Conservation (phyloP, 2,888 invertebrate species). For the Thereva unica region DNA sequence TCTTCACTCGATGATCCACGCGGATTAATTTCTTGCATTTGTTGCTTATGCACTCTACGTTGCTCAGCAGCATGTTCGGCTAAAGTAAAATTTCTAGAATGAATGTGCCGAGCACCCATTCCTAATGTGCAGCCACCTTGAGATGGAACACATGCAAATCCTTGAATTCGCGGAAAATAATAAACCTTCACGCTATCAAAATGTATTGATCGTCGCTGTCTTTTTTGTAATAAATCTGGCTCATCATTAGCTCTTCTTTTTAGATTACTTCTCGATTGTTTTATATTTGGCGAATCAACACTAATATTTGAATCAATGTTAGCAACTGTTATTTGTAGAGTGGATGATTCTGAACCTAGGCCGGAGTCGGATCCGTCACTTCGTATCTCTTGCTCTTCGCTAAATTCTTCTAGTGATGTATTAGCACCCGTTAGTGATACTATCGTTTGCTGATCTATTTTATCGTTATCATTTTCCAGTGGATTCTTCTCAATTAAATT, state of each 20-base stretch:
- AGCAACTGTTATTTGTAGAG: slow-evolving; percentile 43
- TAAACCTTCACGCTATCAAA: slow-evolving; percentile 93
- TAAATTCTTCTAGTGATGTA: slow-evolving; percentile 46
- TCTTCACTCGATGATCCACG: slow-evolving; percentile 72
- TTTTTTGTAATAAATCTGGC: slow-evolving; percentile 55
- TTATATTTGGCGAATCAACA: slow-evolving; percentile 25
- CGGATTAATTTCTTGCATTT: slow-evolving; percentile 63
- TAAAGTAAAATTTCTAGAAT: slow-evolving; percentile 78
- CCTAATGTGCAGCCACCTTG: slow-evolving; percentile 91
- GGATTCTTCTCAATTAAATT: slow-evolving; percentile 9
- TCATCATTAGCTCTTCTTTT: slow-evolving; percentile 62
- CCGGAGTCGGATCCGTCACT: slow-evolving; percentile 87
- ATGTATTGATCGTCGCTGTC: slow-evolving; percentile 78
- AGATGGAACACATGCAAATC: slow-evolving; percentile 89
- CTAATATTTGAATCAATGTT: slow-evolving; percentile 43
- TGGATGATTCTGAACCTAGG: slow-evolving; percentile 71
- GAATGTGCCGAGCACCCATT: slow-evolving; percentile 76
- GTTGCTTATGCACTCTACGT: slow-evolving; percentile 80
- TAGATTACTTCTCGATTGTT: slow-evolving; percentile 65
- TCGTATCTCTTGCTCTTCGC: slow-evolving; percentile 67
- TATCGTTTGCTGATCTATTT: slow-evolving; percentile 17
- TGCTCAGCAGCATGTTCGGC: slow-evolving; percentile 89
- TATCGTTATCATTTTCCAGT: background rate
- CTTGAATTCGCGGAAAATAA: slow-evolving; percentile 92
- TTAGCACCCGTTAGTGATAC: slow-evolving; percentile 14